Evolutionary conservation across 2,888 invertebrate genomes (phyloP).

Genomic region (Byasa hedistus): DNA sequence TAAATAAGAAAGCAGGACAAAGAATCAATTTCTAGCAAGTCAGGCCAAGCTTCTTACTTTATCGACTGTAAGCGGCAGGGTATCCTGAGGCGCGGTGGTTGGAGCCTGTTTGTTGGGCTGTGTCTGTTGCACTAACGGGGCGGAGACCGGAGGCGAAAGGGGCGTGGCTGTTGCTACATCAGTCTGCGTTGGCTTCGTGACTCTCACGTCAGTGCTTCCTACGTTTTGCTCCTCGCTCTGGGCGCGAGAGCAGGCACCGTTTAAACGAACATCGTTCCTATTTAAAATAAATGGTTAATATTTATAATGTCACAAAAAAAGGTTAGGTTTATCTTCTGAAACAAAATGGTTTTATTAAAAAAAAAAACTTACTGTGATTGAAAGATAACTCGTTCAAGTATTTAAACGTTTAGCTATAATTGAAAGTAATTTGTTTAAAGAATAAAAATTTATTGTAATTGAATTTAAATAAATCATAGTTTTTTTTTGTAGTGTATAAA

Average conservation of each 20-base stretch:
- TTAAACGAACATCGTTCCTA: conserved; percentile 26
- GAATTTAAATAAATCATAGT: too few relatives aligned
- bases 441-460: too few relatives aligned
- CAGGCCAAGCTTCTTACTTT: conserved; percentile 49
- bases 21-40: too few relatives aligned
- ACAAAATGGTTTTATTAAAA: too few relatives aligned
- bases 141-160: conserved; percentile 22
- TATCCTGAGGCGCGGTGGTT: conserved; percentile 41
- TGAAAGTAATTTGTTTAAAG: too few relatives aligned
- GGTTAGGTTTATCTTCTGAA: too few relatives aligned
- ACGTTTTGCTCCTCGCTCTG: conserved; percentile 55
- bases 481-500: too few relatives aligned
- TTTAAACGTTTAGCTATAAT: too few relatives aligned
- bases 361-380: too few relatives aligned
- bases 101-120: conserved; percentile 6
- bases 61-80: conserved; percentile 70
- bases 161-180: conserved; percentile 28
- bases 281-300: neutral
- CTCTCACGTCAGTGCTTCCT: conserved; percentile 32
- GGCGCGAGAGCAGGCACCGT: conserved; percentile 45
- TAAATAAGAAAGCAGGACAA: too few relatives aligned
- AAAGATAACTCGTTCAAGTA: too few relatives aligned
- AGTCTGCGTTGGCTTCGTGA: conserved; percentile 33
- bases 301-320: neutral
- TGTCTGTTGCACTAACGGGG: conserved; percentile 33